phyloP scores from a whole-genome alignment of 1,140 invertebrate genomes.

The Ruditapes philippinarum region DNA sequence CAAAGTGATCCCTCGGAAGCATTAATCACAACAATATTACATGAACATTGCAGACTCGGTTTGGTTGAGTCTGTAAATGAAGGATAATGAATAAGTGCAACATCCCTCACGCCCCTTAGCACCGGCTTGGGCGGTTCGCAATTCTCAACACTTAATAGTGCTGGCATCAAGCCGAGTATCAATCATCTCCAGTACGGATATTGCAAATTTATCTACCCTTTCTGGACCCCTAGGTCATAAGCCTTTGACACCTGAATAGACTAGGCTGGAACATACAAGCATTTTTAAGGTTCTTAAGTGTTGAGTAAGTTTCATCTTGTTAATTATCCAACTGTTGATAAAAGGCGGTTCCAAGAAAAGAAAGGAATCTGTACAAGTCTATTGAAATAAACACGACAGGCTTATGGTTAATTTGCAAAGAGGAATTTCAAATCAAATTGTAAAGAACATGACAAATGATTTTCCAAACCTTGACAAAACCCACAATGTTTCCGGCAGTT shows the following conservation, averaged over 20 bases:
- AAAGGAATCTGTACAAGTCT: neutral
- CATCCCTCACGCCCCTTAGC: no score
- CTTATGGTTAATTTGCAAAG: neutral
- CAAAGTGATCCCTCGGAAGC: no score
- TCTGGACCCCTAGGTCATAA: no score
- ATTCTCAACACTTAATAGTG: no score
- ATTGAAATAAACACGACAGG: neutral
- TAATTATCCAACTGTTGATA: neutral
- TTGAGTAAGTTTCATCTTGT: neutral
- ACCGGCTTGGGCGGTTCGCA: no score
- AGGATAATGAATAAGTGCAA: no score
- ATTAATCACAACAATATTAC: no score
- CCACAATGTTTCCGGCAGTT: constrained; percentile 19
- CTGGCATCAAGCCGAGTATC: no score
- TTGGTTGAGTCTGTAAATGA: no score
- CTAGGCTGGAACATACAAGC: no score
- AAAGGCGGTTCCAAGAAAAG: neutral
- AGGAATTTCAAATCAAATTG: neutral
- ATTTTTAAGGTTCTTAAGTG: neutral
- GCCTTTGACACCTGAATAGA: no score
- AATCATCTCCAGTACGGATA: neutral
- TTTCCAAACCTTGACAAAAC: constrained; percentile 43
- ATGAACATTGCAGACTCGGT: no score
- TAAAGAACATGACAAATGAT: neutral
- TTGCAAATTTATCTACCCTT: neutral